phyloP scores from a whole-genome alignment of 2,797 vertebrate species.

The Argentina silus region DNA sequence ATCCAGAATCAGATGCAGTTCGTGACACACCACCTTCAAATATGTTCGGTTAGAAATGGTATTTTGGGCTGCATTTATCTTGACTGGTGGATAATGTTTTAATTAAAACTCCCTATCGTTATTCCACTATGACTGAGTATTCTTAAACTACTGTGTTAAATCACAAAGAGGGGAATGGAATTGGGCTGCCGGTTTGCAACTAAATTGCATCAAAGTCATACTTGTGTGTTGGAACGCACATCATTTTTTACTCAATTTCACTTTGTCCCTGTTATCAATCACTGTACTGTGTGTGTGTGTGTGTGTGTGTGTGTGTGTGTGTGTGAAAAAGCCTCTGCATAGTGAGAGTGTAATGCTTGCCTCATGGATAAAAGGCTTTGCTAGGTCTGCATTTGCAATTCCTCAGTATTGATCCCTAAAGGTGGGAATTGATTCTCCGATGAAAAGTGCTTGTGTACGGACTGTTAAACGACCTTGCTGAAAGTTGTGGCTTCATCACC shows the following conservation, averaged over 20 bases:
- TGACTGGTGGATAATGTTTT: slow-evolving; percentile 56
- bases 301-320: too few species aligned
- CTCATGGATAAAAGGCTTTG: background rate
- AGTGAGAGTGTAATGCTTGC: background rate
- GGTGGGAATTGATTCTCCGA: slow-evolving; percentile 2
- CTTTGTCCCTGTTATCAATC: slow-evolving; percentile 48
- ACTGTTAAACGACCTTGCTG: slow-evolving; percentile 13
- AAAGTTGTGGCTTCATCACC: slow-evolving; percentile 18
- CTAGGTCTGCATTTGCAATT: background rate
- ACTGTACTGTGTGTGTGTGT: slow-evolving; percentile 22
- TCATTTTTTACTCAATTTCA: slow-evolving; percentile 59
- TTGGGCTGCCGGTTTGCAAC: slow-evolving; percentile 29
- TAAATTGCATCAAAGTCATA: slow-evolving; percentile 55
- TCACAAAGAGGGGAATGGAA: slow-evolving; percentile 41
- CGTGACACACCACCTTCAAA: too few species aligned
- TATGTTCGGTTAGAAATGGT: slow-evolving; percentile 2
- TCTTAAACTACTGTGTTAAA: slow-evolving; percentile 46
- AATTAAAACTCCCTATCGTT: slow-evolving; percentile 61
- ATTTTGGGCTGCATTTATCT: slow-evolving; percentile 33
- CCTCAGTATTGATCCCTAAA: slow-evolving; percentile 13
- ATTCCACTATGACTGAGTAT: slow-evolving; percentile 42
- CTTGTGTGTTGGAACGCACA: slow-evolving; percentile 42
- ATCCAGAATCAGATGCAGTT: too few species aligned
- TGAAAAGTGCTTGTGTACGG: slow-evolving; percentile 7
- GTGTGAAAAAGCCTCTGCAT: background rate